Conservation (phyloP, 2,888 invertebrate genomes). For the Drosophila fulvimacula region DNA sequence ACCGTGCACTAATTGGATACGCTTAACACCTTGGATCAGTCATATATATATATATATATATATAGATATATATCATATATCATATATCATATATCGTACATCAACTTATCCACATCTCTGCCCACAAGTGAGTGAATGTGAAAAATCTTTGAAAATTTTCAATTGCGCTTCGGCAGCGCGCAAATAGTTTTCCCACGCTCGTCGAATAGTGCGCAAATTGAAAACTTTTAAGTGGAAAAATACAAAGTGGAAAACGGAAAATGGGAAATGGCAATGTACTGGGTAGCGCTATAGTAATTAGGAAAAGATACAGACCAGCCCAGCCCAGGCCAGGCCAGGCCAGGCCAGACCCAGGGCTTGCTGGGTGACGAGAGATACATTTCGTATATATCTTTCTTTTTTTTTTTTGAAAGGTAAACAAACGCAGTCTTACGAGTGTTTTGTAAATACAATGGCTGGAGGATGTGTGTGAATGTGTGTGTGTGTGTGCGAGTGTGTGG, state of each 20-base stretch:
- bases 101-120: background rate
- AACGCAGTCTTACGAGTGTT: constrained; percentile 54
- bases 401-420: constrained; percentile 46
- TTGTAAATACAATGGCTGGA: constrained; percentile 47
- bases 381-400: constrained; percentile 19
- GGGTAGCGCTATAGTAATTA: constrained; percentile 23
- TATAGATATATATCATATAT: background rate
- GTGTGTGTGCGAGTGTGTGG: background rate
- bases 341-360: constrained; percentile 13
- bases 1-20: constrained; percentile 60
- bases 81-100: background rate
- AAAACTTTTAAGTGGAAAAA: constrained; percentile 29
- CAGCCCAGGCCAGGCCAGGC: too few species aligned
- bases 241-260: constrained; percentile 5
- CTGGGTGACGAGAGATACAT: constrained; percentile 39
- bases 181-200: constrained; percentile 37
- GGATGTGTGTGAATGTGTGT: background rate
- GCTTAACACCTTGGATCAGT: constrained; percentile 25
- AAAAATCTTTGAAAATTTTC: constrained; percentile 25
- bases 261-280: constrained; percentile 23
- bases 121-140: constrained; percentile 31
- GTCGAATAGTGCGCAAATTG: constrained; percentile 47
- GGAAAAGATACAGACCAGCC: constrained; percentile 20
- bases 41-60: constrained; percentile 7
- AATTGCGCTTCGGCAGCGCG: constrained; percentile 38